Conservation (phyloP, 2,888 invertebrate species). For the Nowickia ferox region DNA sequence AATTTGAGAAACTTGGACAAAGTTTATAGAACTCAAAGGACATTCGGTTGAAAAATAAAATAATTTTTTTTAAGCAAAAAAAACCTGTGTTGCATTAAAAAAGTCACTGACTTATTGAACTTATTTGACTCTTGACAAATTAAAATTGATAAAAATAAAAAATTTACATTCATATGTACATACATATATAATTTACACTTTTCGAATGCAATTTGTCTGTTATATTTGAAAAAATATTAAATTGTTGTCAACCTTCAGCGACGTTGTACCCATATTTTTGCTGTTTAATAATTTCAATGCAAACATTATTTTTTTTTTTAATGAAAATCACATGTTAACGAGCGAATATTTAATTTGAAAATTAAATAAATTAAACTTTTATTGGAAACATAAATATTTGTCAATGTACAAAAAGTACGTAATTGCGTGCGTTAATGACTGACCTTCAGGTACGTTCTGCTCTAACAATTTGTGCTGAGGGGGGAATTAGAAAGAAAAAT, state of each 20-base stretch:
- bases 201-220: not conserved
- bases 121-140: too few species aligned
- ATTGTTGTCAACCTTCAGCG: slow-evolving; percentile 36
- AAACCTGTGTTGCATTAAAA: too few species aligned
- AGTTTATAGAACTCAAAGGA: too few species aligned
- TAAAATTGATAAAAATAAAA: too few species aligned
- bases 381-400: slow-evolving; percentile 26
- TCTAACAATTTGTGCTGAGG: not conserved
- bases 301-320: slow-evolving; percentile 21
- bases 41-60: too few species aligned
- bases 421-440: not conserved
- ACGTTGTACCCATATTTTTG: slow-evolving; percentile 2
- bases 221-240: slow-evolving; percentile 6
- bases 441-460: slow-evolving; percentile 24
- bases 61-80: too few species aligned
- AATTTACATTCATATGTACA: too few species aligned
- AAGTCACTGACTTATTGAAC: too few species aligned
- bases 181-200: too few species aligned
- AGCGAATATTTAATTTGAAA: slow-evolving; percentile 36
- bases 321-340: slow-evolving; percentile 30
- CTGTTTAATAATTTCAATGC: slow-evolving; percentile 38
- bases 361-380: slow-evolving; percentile 41
- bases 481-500: not conserved
- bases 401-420: slow-evolving; percentile 10
- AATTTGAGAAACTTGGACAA: too few species aligned